Percentiles rank a stretch among this genome's conserved stretches.
Conservation (phyloP, 37 sponge, comb jelly and placozoan genomes). For the Aplysina aerophoba region DNA sequence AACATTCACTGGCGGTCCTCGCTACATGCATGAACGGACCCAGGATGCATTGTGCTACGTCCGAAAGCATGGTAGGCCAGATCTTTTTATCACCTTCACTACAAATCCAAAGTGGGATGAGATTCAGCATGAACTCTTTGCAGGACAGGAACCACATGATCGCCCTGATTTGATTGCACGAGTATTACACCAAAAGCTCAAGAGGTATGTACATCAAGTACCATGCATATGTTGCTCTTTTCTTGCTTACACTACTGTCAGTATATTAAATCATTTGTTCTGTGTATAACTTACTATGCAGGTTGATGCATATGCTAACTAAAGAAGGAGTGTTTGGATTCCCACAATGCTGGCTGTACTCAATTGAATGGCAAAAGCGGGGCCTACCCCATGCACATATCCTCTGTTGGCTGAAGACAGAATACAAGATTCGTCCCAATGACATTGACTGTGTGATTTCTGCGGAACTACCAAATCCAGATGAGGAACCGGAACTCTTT, state of each 20-base stretch:
- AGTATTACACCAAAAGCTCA: constrained; percentile 50
- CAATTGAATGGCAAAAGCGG: constrained; percentile 62
- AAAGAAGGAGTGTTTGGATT: constrained; percentile 41
- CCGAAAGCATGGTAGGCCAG: constrained; percentile 47
- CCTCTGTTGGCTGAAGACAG: constrained; percentile 20
- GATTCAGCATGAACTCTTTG: constrained; percentile 40
- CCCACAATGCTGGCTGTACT: neutral
- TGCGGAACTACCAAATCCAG: constrained; percentile 22
- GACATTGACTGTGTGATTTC: constrained; percentile 32
- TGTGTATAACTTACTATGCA: too few species aligned
- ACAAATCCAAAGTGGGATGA: constrained; percentile 72
- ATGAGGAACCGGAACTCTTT: constrained; percentile 14
- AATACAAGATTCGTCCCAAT: neutral
- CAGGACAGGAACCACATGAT: constrained; percentile 46
- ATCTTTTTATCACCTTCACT: constrained; percentile 61
- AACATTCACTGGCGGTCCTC: constrained; percentile 65
- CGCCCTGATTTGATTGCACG: constrained; percentile 54
- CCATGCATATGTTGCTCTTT: too few species aligned
- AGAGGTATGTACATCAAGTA: constrained; percentile 40
- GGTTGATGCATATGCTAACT: constrained; percentile 46
- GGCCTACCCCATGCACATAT: constrained; percentile 51
- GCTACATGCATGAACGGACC: constrained; percentile 63
- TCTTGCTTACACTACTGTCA: too few species aligned
- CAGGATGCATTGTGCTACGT: constrained; percentile 74
- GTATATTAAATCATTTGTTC: too few species aligned